Base-by-base conservation (phyloP, 2,888 invertebrate species). In the Pasiphila rectangulata region DNA sequence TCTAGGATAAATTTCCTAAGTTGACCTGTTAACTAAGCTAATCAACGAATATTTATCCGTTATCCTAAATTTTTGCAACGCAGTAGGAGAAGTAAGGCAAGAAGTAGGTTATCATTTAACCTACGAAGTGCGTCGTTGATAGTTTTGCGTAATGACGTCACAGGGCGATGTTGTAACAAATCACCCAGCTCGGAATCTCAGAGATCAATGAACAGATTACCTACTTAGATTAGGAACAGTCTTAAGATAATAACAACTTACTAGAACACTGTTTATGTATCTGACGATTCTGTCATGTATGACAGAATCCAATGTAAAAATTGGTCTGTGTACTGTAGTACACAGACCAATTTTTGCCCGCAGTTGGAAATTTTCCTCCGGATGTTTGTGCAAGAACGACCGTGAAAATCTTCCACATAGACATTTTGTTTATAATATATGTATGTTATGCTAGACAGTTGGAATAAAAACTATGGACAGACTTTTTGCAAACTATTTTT, bases 81-180 rank as follows among this genome's bases (percentile, higher is more conserved):
- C 75, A 77, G 65, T 76, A 66, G 58, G 54, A 65, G 60, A n/a
- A n/a, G n/a, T n/a, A n/a, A n/a, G n/a, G 55, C 51, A 55, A 61
- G 57, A 80, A 79, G 69, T 82, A 63, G 86, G 86, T 79, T 86
- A 86, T 86, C 86, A 61, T 46, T 61, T 79, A 79, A 79, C 77
- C 76, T 64, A 65, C 64, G 70, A 72, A 71, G 60, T 76, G 77
- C 75, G 79, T 75, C 67, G 70, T 72, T 69, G 64, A 67, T 73
- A 69, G 67, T 64, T 74, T 74, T 63, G 67, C 42, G 57, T 47
- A 51, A 58, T 72, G 74, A 82, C 83, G 83, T 82, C 79, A 79
- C 69, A 56, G 60, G 59, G 59, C 66, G 45, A 17, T 50, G 59
- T 59, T 46, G 42, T 52, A 30, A 46, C 48, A 53, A 37, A 52